These are phyloP conservation scores for Boulengeromyrus knoepffleri DNA, from an alignment of 2,113 vertebrate species.

Conservation along the genomic window DNA sequence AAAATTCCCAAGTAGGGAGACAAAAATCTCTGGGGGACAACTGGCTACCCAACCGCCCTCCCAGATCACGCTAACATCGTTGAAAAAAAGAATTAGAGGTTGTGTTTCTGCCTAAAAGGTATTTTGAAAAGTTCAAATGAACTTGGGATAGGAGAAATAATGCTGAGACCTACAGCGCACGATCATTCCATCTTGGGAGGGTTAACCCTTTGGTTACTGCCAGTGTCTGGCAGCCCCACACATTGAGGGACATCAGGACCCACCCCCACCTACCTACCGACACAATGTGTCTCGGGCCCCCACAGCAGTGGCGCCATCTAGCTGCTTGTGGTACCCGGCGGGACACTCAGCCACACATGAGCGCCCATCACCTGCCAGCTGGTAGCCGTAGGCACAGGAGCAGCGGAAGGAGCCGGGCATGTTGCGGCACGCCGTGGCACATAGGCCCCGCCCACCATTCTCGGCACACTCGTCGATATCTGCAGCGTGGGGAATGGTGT, in stretches of 20 bases:
- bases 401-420: constrained; percentile 45
- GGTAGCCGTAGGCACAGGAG: constrained; percentile 35
- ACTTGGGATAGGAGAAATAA: neutral
- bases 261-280: constrained; percentile 36
- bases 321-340: constrained; percentile 38
- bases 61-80: too few relatives aligned
- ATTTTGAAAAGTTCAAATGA: neutral
- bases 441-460: constrained; percentile 35
- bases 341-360: constrained; percentile 44
- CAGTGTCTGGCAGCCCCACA: neutral
- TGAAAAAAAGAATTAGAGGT: neutral
- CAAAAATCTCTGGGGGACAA: neutral
- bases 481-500: neutral
- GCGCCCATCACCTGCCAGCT: constrained; percentile 38
- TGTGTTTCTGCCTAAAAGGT: neutral
- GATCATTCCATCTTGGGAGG: neutral
- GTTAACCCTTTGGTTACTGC: neutral
- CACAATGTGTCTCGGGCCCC: constrained; percentile 28
- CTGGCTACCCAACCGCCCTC: too few relatives aligned
- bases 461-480: constrained; percentile 43
- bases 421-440: constrained; percentile 37
- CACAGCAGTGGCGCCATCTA: neutral
- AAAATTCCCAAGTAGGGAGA: neutral
- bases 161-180: too few relatives aligned
- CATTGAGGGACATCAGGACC: neutral